Conservation (phyloP, 2,113 vertebrate species). For the Vireo altiloquus region DNA sequence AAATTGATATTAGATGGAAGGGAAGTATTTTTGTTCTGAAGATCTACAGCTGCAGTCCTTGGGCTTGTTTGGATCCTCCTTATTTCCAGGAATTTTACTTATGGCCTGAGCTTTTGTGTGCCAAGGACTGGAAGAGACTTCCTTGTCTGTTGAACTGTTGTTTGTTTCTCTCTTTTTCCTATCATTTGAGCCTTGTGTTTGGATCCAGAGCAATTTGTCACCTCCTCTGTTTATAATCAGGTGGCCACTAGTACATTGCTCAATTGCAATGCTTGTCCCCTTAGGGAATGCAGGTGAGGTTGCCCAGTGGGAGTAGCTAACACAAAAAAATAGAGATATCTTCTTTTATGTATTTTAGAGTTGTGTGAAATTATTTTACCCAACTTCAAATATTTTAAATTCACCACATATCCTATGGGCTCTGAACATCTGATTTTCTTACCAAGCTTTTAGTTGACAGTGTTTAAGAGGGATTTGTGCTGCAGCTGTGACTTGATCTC, state of each 20-base stretch:
- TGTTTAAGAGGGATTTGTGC: background rate
- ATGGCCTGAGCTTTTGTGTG: background rate
- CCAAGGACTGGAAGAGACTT: background rate
- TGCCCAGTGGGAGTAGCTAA: background rate
- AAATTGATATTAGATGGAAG: background rate
- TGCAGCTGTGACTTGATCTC: background rate
- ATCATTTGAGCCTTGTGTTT: background rate
- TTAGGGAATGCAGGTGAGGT: background rate
- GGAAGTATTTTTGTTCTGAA: background rate
- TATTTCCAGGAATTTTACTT: background rate
- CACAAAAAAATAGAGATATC: background rate
- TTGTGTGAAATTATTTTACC: background rate
- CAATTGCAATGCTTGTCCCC: fast-evolving
- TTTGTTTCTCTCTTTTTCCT: background rate
- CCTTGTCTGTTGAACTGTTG: background rate
- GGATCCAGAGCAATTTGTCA: background rate
- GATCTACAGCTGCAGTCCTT: background rate
- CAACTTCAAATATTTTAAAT: background rate
- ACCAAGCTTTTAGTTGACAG: background rate
- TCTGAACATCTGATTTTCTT: background rate
- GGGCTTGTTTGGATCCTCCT: background rate
- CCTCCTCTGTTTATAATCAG: background rate
- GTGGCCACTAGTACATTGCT: background rate
- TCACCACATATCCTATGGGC: background rate
- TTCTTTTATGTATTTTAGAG: background rate